Conservation (phyloP, 37 sponge, comb jelly and placozoan species). For the Crambe crambe region DNA sequence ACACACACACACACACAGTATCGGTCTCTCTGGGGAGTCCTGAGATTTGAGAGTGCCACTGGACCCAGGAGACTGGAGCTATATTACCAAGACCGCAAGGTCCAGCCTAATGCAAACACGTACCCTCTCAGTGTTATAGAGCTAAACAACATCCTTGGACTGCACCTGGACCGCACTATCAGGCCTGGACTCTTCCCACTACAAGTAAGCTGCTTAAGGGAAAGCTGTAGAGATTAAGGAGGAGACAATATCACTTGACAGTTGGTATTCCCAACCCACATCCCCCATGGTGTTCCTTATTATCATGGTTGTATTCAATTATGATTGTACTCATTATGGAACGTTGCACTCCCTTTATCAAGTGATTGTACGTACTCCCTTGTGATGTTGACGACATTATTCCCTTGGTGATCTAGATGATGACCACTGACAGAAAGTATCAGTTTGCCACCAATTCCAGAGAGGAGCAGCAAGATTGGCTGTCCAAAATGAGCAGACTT, state of each 20-base stretch:
- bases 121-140: neutral
- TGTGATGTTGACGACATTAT: too few relatives aligned
- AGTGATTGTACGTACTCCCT: too few relatives aligned
- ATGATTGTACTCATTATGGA: too few relatives aligned
- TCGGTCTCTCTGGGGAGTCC: neutral
- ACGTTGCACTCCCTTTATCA: too few relatives aligned
- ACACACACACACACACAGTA: neutral
- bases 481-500: neutral
- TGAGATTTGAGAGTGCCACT: conserved; percentile 15
- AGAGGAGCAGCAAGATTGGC: conserved; percentile 11
- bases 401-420: neutral
- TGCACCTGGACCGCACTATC: neutral
- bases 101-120: neutral
- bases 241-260: too few relatives aligned
- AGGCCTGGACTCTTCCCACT: neutral
- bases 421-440: conserved; percentile 9
- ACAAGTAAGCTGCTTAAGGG: conserved; percentile 13
- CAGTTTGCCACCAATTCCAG: neutral
- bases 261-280: too few relatives aligned
- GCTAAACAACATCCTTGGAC: neutral
- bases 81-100: conserved; percentile 1
- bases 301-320: too few relatives aligned
- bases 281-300: too few relatives aligned
- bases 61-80: conserved; percentile 26
- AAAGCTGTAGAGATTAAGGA: too few relatives aligned